Evolutionary conservation across 2,797 vertebrate species (phyloP).

Genomic region (Rousettus madagascariensis): DNA sequence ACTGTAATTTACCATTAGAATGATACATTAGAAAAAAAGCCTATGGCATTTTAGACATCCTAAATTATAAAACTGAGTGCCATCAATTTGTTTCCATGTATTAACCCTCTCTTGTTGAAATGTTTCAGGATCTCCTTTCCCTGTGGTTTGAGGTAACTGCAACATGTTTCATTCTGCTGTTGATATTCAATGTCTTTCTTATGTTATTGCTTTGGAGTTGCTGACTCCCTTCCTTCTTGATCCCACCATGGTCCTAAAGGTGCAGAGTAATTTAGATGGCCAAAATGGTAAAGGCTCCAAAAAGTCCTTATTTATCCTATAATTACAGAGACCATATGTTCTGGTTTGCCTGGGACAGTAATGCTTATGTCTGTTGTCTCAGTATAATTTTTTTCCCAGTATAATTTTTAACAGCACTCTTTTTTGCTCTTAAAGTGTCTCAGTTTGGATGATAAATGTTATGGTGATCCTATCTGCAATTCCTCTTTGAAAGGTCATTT

Average conservation of each 20-base stretch:
- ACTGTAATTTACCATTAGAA: neutral
- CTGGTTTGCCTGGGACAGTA: neutral
- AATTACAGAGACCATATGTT: neutral
- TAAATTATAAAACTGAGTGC: neutral
- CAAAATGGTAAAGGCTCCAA: neutral
- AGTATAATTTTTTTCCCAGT: neutral
- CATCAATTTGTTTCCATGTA: neutral
- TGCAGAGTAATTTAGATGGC: neutral
- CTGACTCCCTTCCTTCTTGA: neutral
- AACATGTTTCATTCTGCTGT: neutral
- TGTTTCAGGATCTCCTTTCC: neutral
- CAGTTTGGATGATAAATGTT: constrained; percentile 25
- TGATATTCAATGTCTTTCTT: neutral
- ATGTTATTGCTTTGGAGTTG: neutral
- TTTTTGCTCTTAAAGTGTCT: neutral
- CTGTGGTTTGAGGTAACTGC: neutral
- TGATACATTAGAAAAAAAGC: neutral
- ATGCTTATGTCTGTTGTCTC: neutral
- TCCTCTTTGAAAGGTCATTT: neutral
- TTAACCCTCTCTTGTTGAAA: neutral
- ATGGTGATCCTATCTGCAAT: neutral
- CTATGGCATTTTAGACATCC: neutral
- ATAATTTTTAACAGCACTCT: constrained; percentile 19
- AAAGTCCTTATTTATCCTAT: neutral
- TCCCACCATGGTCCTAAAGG: neutral